Conservation (phyloP, 2,888 invertebrate genomes). For the Minunthozetes semirufus region DNA sequence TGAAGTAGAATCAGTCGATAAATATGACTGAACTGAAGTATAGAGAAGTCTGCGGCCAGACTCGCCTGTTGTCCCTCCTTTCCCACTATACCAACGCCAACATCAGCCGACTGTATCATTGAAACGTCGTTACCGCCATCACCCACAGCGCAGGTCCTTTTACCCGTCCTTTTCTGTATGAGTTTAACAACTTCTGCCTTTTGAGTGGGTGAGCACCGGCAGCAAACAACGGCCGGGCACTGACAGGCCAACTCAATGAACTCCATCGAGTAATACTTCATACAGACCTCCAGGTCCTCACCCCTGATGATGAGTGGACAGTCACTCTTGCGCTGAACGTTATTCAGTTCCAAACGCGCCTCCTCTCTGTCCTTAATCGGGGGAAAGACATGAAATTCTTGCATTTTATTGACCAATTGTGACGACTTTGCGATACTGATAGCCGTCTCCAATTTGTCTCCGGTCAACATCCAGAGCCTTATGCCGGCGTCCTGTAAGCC, state of each 20-base stretch:
- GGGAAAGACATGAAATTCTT: conserved; percentile 67
- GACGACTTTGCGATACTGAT: conserved; percentile 97
- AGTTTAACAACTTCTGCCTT: conserved; percentile 63
- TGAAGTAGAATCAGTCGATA: conserved; percentile 75
- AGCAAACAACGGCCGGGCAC: conserved; percentile 67
- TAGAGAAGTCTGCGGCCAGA: conserved; percentile 94
- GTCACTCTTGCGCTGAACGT: conserved; percentile 57
- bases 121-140: conserved; percentile 67
- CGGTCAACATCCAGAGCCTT: conserved; percentile 69
- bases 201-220: conserved; percentile 66
- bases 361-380: conserved; percentile 61
- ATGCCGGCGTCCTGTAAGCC: conserved; percentile 65
- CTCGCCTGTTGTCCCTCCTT: conserved; percentile 60
- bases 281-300: conserved; percentile 62
- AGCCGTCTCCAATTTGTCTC: conserved; percentile 85
- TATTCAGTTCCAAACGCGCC: conserved; percentile 58
- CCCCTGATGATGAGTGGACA: conserved; percentile 63
- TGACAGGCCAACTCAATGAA: conserved; percentile 65
- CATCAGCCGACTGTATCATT: conserved; percentile 57
- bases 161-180: conserved; percentile 59
- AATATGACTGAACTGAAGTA: conserved; percentile 78
- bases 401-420: conserved; percentile 73
- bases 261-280: conserved; percentile 65
- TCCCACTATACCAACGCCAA: conserved; percentile 77
- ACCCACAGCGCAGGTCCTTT: conserved; percentile 47